These are phyloP conservation scores for Scartelaos histophorus DNA, from an alignment of 2,113 vertebrate genomes.

Conservation along the genomic window DNA sequence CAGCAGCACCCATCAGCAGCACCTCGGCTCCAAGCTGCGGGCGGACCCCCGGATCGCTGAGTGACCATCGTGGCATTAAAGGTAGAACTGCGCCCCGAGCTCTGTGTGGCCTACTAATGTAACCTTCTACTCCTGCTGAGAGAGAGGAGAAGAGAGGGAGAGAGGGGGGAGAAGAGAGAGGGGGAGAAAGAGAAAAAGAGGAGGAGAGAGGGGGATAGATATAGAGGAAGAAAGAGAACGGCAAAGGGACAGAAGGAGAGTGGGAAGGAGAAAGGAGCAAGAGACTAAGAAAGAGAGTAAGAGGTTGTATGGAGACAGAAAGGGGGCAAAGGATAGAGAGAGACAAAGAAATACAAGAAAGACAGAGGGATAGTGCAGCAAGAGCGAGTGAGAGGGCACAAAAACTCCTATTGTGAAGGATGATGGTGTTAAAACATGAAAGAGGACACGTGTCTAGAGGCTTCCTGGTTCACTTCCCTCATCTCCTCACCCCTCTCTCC, in stretches of 20 bases:
- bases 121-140: constrained; percentile 64
- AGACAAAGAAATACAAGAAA: too few relatives aligned
- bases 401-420: not conserved
- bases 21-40: constrained; percentile 38
- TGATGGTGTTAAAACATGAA: constrained; percentile 64
- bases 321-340: too few relatives aligned
- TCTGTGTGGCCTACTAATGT: constrained; percentile 58
- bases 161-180: constrained; percentile 33
- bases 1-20: constrained; percentile 15
- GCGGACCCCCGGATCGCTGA: constrained; percentile 54
- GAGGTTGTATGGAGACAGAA: too few relatives aligned
- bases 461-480: constrained; percentile 47
- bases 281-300: too few relatives aligned
- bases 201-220: constrained; percentile 32
- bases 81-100: constrained; percentile 57
- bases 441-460: constrained; percentile 72
- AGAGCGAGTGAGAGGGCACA: too few relatives aligned
- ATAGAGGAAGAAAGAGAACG: too few relatives aligned
- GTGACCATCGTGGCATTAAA: constrained; percentile 68
- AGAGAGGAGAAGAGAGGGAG: constrained; percentile 35
- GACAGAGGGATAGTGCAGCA: too few relatives aligned
- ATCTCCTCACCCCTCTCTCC: constrained; percentile 15
- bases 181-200: too few relatives aligned
- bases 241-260: constrained; percentile 31
- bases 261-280: too few relatives aligned